Percentiles rank a stretch among this genome's conserved stretches.
These are phyloP conservation scores for Varecia variegata DNA, from an alignment of 2,797 vertebrate genomes.

Conservation along the genomic window DNA sequence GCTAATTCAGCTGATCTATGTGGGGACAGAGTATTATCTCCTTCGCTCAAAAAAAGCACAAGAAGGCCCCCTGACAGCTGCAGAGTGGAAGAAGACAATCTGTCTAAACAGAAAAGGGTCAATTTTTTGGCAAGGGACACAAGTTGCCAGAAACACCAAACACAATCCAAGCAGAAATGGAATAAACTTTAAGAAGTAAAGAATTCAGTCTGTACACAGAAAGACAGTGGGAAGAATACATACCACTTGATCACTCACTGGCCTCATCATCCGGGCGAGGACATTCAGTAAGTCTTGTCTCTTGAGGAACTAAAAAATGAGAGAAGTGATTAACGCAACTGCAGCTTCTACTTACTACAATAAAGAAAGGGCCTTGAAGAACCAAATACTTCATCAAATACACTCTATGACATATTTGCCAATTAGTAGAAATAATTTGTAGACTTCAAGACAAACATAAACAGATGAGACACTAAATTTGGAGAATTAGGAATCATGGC, in stretches of 20 bases:
- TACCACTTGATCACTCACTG: slow-evolving; percentile 97
- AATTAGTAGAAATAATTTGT: background rate
- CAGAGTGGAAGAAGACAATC: background rate
- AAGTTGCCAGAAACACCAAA: slow-evolving; percentile 10
- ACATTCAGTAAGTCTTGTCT: slow-evolving; percentile 98
- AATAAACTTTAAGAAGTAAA: background rate
- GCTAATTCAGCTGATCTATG: background rate
- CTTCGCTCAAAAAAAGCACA: background rate
- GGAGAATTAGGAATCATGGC: background rate
- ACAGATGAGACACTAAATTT: background rate
- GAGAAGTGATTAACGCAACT: background rate
- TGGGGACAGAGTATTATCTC: background rate
- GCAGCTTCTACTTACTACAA: background rate
- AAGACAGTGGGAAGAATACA: slow-evolving; percentile 63
- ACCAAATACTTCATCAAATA: background rate
- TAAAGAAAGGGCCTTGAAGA: background rate
- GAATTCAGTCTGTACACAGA: slow-evolving; percentile 4
- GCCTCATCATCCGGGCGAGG: slow-evolving; percentile 98
- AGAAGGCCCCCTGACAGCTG: background rate
- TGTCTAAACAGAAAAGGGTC: background rate
- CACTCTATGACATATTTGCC: background rate
- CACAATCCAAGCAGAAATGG: background rate
- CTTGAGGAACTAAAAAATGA: slow-evolving; percentile 92
- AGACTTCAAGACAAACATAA: background rate
- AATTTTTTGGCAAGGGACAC: background rate